Base-by-base conservation (phyloP, 2,113 vertebrate genomes). In the Protobothrops flavoviridis region DNA sequence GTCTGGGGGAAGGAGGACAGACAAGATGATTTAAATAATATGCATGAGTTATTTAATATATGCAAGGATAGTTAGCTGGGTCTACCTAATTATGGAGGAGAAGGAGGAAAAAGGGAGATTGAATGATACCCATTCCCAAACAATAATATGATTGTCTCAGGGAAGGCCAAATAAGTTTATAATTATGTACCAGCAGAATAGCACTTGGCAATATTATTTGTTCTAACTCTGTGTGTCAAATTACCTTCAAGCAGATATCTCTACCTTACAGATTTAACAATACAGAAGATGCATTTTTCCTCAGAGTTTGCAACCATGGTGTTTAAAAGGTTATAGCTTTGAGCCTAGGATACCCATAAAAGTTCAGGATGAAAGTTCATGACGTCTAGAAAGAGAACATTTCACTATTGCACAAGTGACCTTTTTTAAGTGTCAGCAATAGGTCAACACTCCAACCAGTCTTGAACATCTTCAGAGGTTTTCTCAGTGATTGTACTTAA, bases 361-460 rank as follows among this genome's bases (percentile, higher is more conserved):
- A 92, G 20, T 45, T 52, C 6, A 88, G 85, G 85, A 87, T 92
- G 43, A 52, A 88, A 92, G 6, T 48, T 50, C 45, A 64, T 26
- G 57, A 23, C 52, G 21, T 69, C 64, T 88, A 69, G 61, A 92
- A 56, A 48, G 57, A 53, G 48, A 92, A 52, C 86, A 23, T 89
- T 92, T 92, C 87, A 74, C 23, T 88, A 52, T 52, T 88, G 48
- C 50, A 55, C 50, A 23, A 74, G 3, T 92, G 87, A 74, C 59
- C 91, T 88, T 88, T 92, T 69, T 43, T 15, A 92, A 92, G 85
- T 53, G 57, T 53, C 59, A 56, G 61, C 74, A 89, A 92, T 81
- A 89, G 61, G 61, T 92, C 61, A 92, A 52, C 24, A 29, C 50
- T 89, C 87, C 69, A 74, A 55, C 61, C 61, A 43, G 64, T 50